A percentile compares a stretch with the other conserved stretches of the same genome.
phyloP scores from a whole-genome alignment of 2,797 vertebrate genomes.

The Jordanella pulchra region DNA sequence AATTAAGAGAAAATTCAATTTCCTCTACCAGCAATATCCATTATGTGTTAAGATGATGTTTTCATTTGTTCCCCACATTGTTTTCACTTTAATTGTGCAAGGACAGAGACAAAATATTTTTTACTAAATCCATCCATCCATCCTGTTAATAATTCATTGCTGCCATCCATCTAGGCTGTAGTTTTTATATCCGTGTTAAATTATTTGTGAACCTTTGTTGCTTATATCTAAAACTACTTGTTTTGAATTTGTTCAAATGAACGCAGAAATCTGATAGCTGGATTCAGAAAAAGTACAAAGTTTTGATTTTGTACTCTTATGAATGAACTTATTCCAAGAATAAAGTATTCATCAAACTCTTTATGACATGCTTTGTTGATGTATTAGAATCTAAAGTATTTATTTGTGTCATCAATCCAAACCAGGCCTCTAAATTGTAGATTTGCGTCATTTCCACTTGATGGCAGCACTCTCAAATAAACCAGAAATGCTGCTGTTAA shows the following conservation, averaged over 20 bases:
- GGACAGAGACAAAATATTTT: too few species aligned
- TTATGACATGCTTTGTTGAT: neutral
- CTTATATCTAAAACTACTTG: neutral
- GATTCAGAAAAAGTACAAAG: neutral
- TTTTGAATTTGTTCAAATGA: neutral
- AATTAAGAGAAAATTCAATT: neutral
- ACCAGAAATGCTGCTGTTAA: neutral
- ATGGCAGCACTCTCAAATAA: conserved; percentile 70
- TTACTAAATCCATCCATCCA: too few species aligned
- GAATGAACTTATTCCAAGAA: neutral
- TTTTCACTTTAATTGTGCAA: too few species aligned
- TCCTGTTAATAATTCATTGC: too few species aligned
- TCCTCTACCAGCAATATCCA: too few species aligned
- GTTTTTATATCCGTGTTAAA: neutral
- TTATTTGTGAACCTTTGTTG: neutral
- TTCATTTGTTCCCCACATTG: too few species aligned
- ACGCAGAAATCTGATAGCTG: neutral
- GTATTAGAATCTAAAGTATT: neutral
- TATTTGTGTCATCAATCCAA: neutral
- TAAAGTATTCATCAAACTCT: neutral
- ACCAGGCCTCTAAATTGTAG: neutral
- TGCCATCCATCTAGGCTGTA: too few species aligned
- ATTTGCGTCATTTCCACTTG: conserved; percentile 58
- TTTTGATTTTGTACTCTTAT: neutral
- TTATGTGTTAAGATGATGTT: too few species aligned